Base-by-base conservation (phyloP, 2,113 vertebrate genomes). In the Rallus limicola region DNA sequence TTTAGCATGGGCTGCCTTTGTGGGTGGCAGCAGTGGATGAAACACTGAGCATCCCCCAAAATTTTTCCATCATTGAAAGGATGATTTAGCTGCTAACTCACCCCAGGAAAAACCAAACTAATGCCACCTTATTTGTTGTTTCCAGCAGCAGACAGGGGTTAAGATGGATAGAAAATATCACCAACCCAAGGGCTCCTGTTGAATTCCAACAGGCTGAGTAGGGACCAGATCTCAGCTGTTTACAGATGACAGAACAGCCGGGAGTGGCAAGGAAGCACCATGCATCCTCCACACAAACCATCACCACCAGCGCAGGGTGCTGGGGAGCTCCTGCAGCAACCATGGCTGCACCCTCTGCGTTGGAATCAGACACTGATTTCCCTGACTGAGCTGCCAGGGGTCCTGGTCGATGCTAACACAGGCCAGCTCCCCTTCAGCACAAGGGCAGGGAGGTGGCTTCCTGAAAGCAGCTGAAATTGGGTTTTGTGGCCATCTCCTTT, bases 261-360 rank as follows among this genome's bases (percentile, higher is more conserved):
- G 52, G 36, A 83, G 53, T 1, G 2, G 26, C 0, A 21, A 63
- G 80, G 15, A 34, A 26, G n/a, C 13, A 38, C 25, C 34, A 38
- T 3, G 1, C 33, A 5, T 6, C 29, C 19, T 23, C 1, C 6
- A 53, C 80, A 68, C 63, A 29, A 71, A 59, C 36, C 11, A 0
- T 2, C 50, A 7, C 64, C 14, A 11, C 71, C 4, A 13, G 55
- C 44, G 60, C 13, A 0, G 1, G 31, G 26, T 25, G 50, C 62
- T 29, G 34, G 20, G 77, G 28, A 69, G 23, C 28, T 40, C 24
- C 40, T 34, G 60, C 80, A 26, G 1, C 13, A 7, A 0, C n/a
- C 0, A 0, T 6, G n/a, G 4, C 0, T 33, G 31, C 36, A 29
- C 19, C 3, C 55, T 23, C 62, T 33, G 31, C 5, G 0, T 44